Conservation (phyloP, 2,113 vertebrate genomes). For the Oncorhynchus gorbuscha region DNA sequence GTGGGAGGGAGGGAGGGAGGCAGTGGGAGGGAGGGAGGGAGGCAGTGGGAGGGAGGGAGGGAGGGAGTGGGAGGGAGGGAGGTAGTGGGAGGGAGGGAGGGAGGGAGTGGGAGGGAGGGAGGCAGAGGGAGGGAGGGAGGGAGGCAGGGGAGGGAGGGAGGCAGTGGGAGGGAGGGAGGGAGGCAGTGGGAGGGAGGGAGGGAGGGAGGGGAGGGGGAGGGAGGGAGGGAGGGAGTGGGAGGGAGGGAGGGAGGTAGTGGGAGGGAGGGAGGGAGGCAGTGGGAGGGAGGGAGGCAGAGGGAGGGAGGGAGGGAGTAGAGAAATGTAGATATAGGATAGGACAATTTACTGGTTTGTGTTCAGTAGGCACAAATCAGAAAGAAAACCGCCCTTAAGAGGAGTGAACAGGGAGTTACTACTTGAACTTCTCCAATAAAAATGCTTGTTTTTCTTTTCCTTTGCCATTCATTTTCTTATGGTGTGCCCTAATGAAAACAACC, state of each 20-base stretch:
- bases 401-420: too few species aligned
- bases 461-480: too few species aligned
- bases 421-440: too few species aligned
- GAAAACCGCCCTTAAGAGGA: background rate
- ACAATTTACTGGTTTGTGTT: background rate
- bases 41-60: background rate
- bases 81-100: background rate
- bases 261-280: background rate
- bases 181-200: background rate
- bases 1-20: background rate
- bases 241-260: too few species aligned
- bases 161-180: background rate
- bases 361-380: background rate
- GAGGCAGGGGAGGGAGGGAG: too few species aligned
- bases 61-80: background rate
- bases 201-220: too few species aligned
- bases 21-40: background rate
- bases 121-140: background rate
- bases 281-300: too few species aligned
- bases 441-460: too few species aligned
- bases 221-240: background rate
- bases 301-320: conserved; percentile 5
- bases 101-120: background rate
- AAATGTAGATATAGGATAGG: background rate
- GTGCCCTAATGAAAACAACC: too few species aligned